Percentiles rank a stretch among this genome's conserved stretches.
Evolutionary conservation across 2,888 invertebrate genomes (phyloP).

Genomic region (Anagyrus pseudococci): DNA sequence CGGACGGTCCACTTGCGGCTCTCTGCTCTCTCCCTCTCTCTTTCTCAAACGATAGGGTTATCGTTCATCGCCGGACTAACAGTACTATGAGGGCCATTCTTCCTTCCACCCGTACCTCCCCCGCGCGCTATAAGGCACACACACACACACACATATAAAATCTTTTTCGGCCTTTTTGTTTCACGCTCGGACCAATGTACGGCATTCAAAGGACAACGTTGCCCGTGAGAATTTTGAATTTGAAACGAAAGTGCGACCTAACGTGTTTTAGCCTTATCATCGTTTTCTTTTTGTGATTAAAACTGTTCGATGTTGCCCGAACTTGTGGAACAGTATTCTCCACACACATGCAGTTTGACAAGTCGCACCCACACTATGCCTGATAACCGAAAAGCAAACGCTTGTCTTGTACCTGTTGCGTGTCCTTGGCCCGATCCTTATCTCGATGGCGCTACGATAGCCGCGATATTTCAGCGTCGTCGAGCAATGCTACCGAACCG

Average conservation of each 20-base stretch:
- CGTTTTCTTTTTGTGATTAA: too few relatives aligned
- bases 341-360: too few relatives aligned
- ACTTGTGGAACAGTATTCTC: too few relatives aligned
- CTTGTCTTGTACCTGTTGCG: too few relatives aligned
- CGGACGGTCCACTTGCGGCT: conserved; percentile 15
- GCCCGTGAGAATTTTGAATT: too few relatives aligned
- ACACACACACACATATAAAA: conserved; percentile 1
- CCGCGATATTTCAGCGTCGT: conserved; percentile 61
- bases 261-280: too few relatives aligned
- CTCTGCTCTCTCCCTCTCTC: conserved; percentile 1
- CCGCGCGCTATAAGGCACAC: too few relatives aligned
- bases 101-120: too few relatives aligned
- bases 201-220: not conserved
- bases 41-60: conserved; percentile 49
- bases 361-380: too few relatives aligned
- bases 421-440: conserved; percentile 47
- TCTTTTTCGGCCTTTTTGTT: not conserved
- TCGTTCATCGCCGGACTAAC: conserved; percentile 55
- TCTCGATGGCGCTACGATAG: conserved; percentile 44
- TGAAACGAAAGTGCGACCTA: too few relatives aligned
- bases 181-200: not conserved
- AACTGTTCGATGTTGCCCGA: too few relatives aligned
- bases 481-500: conserved; percentile 59
- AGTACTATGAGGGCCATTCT: conserved; percentile 29
- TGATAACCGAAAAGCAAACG: too few relatives aligned